Evolutionary conservation across 2,113 vertebrate species (phyloP), one percentile per base, ranked within the genome.

Genomic region (Silurus asotus): DNA sequence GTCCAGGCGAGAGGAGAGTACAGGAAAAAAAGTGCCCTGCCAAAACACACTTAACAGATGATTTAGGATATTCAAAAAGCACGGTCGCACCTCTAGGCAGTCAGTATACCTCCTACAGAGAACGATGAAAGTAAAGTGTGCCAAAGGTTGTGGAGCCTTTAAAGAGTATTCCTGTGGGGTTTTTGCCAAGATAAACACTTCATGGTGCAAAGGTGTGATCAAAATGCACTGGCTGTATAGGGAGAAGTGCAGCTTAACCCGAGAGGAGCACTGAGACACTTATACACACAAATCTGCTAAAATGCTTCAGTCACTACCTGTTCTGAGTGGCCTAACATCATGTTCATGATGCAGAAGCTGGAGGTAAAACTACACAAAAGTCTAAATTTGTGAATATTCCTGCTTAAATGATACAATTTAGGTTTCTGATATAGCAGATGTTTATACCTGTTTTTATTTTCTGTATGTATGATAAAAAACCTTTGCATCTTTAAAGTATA

Each of bases 41-140:
- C 64, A 87, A 90, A 90, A 89, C 88, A 86, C 89, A 91, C 85
- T 89, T 87, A 88, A 88, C 88, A 84, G 87, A 87, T 89, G 87
- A 88, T 88, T 88, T 87, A 88, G 75, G 84, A 84, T 85, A 86
- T 87, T 87, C 87, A 87, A 87, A 67, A 85, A 86, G 84, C 67
- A 81, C 25, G 76, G 79, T 62, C 14, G 75, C 75, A 87, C 84
- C 84, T 87, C 80, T 67, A 86, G 86, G 83, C 83, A 84, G 86
- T 89, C 88, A 86, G 86, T 81, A 59, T 65, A 81, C 74, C 86
- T 83, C 83, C 86, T 86, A 86, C 84, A 5, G 88, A 83, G 84
- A 62, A 49, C 78, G 84, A 89, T 87, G 88, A 87, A 86, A 87
- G 88, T 72, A 8, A 78, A 58, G 65, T 49, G 45, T 23, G 69